These are phyloP conservation scores for Eupeodes latifasciatus DNA, from an alignment of 2,888 invertebrate species.

Conservation along the genomic window DNA sequence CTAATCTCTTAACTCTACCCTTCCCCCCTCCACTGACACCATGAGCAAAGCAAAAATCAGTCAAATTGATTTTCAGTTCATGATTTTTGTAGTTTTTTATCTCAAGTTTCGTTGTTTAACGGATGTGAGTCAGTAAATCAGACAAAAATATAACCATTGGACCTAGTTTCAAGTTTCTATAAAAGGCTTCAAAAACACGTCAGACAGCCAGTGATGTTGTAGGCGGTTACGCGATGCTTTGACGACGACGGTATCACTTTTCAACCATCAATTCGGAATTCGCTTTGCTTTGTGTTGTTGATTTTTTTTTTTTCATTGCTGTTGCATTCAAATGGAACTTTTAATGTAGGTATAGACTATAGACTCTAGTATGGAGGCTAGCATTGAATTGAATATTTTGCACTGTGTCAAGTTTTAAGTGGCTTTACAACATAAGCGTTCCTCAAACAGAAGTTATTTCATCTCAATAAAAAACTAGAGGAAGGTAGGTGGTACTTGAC, in stretches of 20 bases:
- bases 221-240: constrained; percentile 56
- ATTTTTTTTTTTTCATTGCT: not conserved
- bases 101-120: not conserved
- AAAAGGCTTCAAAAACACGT: constrained; percentile 44
- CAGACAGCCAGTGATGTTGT: constrained; percentile 19
- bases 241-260: constrained; percentile 39
- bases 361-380: not conserved
- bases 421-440: constrained; percentile 26
- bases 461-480: constrained; percentile 6
- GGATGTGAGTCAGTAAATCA: constrained; percentile 31
- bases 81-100: constrained; percentile 5
- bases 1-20: not conserved
- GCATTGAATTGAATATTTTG: constrained; percentile 40
- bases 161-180: constrained; percentile 64
- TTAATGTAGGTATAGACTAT: not conserved
- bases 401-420: constrained; percentile 43
- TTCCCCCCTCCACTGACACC: not conserved
- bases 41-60: constrained; percentile 45
- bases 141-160: constrained; percentile 24
- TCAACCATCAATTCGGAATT: constrained; percentile 39
- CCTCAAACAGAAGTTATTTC: constrained; percentile 38
- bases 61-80: constrained; percentile 49
- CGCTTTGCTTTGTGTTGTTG: constrained; percentile 6
- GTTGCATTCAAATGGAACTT: constrained; percentile 17
- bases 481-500: not conserved